Evolutionary conservation across 2,888 invertebrate species (phyloP).

Genomic region (Caprella mutica): DNA sequence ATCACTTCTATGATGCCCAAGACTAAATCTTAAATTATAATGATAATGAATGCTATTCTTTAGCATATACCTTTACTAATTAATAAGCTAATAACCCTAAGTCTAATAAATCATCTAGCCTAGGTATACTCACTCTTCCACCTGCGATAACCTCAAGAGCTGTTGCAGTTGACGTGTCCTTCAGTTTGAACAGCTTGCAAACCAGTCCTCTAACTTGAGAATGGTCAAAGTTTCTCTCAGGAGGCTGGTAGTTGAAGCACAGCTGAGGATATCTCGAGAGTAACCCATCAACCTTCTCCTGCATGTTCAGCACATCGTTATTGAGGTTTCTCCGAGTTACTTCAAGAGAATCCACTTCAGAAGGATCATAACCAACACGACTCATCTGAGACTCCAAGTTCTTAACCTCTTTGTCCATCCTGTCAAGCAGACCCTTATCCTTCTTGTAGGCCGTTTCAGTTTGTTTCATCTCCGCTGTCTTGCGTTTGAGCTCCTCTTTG

Average conservation of each 20-base stretch:
- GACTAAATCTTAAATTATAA: no score
- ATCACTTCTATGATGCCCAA: no score
- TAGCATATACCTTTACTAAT: no score
- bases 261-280: slow-evolving; percentile 42
- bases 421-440: slow-evolving; percentile 51
- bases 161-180: slow-evolving; percentile 55
- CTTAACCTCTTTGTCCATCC: slow-evolving; percentile 44
- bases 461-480: slow-evolving; percentile 54
- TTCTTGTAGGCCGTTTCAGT: slow-evolving; percentile 56
- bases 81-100: no score
- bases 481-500: slow-evolving; percentile 51
- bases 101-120: no score
- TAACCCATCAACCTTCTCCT: slow-evolving; percentile 50
- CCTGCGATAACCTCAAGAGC: slow-evolving; percentile 80
- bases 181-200: slow-evolving; percentile 63
- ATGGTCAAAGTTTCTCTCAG: slow-evolving; percentile 59
- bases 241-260: slow-evolving; percentile 65
- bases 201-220: slow-evolving; percentile 60
- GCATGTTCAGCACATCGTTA: slow-evolving; percentile 48
- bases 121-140: slow-evolving; percentile 57
- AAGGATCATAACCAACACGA: slow-evolving; percentile 49
- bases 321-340: slow-evolving; percentile 45
- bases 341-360: slow-evolving; percentile 48
- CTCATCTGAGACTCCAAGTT: slow-evolving; percentile 43
- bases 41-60: no score